Base-by-base conservation (phyloP, 2,113 vertebrate species). In the Eolophus roseicapilla region DNA sequence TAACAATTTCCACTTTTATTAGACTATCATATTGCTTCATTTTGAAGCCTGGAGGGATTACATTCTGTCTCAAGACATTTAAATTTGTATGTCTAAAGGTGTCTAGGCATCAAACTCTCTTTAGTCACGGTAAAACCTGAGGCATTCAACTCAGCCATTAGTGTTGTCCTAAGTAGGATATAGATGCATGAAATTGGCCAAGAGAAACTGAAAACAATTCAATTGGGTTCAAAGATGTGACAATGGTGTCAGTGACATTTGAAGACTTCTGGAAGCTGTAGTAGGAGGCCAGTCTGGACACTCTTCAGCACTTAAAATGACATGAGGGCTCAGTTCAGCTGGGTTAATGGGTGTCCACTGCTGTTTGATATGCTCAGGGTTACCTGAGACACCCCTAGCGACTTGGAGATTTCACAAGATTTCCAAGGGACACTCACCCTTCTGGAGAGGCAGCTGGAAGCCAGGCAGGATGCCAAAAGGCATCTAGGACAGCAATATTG, bases 321-420 rank as follows among this genome's bases (percentile, higher is more conserved):
- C 24, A 9, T 69, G 52, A 64, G 25, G 25, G 7, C 5, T 67
- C 23, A 55, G 21, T 63, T 39, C 50, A 59, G 3, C 33, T n/a
- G 7, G 13, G 4, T 67, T 67, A 49, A 29, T 31, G 28, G 9
- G 2, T 75, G 44, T 11, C 14, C 10, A 69, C 9, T 17, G 13
- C 8, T 49, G 8, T 53, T 47, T 77, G 27, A 11, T 37, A 55
- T 55, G 10, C 27, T n/a, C 31, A 78, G n/a, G 2, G 27, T 77
- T 71, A 53, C 31, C n/a, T 13, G 13, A 77, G 31, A 53, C 24
- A 49, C 2, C 1, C 17, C 18, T 4, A 37, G 6, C 0, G 2
- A 65, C 17, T 12, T 53, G 13, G 8, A 73, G 33, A 67, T 82
- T 86, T 91, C 65, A 67, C 6, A 62, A 55, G 23, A 27, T 13